Percentiles rank a stretch among this genome's conserved stretches.
These are phyloP conservation scores for Bujurquina vittata DNA, from an alignment of 2,113 vertebrate genomes.

Conservation along the genomic window DNA sequence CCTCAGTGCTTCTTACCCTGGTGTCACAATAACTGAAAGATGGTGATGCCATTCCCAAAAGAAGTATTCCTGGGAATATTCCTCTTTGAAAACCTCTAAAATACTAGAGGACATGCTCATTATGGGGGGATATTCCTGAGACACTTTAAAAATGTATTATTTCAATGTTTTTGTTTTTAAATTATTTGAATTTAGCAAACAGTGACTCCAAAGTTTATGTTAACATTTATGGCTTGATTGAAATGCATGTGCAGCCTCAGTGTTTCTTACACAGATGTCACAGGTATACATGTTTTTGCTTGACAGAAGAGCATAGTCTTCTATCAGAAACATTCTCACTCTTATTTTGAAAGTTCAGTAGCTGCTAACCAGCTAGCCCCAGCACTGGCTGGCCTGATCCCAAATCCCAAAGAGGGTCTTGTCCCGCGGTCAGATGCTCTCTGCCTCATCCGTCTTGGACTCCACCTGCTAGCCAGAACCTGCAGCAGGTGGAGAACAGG, in stretches of 20 bases:
- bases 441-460: not conserved
- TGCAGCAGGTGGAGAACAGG: not conserved
- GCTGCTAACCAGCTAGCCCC: too few species aligned
- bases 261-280: not conserved
- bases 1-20: not conserved
- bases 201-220: rapidly evolving
- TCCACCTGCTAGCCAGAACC: not conserved
- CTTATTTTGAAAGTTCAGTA: not conserved
- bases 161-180: not conserved
- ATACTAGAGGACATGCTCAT: rapidly evolving
- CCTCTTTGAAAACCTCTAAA: not conserved
- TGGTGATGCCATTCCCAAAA: not conserved
- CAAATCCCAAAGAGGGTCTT: not conserved
- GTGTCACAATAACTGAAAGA: not conserved
- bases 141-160: not conserved
- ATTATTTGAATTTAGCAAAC: not conserved
- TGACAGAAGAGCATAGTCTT: too few species aligned
- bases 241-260: too few species aligned
- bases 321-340: too few species aligned
- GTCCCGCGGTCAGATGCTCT: not conserved
- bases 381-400: not conserved
- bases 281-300: too few species aligned
- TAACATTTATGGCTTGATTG: not conserved
- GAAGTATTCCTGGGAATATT: not conserved
- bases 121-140: not conserved